phyloP scores from a whole-genome alignment of 2,888 invertebrate species.

The Cancer borealis region DNA sequence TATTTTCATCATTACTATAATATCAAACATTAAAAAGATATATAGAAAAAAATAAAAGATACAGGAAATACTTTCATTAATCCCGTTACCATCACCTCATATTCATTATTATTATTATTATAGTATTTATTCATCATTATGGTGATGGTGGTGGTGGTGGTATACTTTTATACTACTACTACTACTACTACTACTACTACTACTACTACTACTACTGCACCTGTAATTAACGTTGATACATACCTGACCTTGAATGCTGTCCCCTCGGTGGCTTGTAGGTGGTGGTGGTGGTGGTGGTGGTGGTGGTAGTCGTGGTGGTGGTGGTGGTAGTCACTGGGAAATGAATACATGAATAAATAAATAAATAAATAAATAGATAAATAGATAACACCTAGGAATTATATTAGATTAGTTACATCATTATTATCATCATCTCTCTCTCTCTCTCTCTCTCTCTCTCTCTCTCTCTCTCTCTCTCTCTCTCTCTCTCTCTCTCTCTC shows the following conservation, averaged over 20 bases:
- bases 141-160: too few species aligned
- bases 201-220: not conserved
- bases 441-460: not conserved
- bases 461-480: constrained; percentile 26
- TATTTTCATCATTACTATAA: too few species aligned
- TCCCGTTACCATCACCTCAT: too few species aligned
- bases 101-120: too few species aligned
- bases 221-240: not conserved
- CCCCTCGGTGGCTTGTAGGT: not conserved
- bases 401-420: too few species aligned
- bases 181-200: constrained; percentile 11
- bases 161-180: not conserved
- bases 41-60: too few species aligned
- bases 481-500: not conserved
- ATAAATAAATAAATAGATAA: not conserved
- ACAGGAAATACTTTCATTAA: too few species aligned
- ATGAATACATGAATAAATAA: not conserved
- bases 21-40: too few species aligned
- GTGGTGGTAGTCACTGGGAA: not conserved
- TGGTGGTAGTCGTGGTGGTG: not conserved
- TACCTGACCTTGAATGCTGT: not conserved
- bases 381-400: not conserved
- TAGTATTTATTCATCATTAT: too few species aligned
- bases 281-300: not conserved
- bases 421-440: too few species aligned